Percentiles rank a stretch among this genome's conserved stretches.
These are phyloP conservation scores for Rotaria sp. DNA, from an alignment of 2,888 invertebrate species.

Conservation along the genomic window DNA sequence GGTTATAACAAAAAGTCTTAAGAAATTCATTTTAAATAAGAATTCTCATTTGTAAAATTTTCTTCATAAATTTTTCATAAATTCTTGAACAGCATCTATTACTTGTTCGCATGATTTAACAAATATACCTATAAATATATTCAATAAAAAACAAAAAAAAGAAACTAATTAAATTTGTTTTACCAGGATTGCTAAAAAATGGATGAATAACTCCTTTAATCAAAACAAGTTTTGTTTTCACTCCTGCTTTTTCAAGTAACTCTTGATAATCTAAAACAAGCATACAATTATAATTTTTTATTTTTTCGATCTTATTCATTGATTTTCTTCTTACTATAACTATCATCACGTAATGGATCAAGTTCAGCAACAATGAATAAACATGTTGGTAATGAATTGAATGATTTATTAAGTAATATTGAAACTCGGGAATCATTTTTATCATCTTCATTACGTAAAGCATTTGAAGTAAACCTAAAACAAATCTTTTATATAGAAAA, in stretches of 20 bases:
- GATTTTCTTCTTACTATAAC: constrained; percentile 45
- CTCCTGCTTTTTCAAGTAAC: constrained; percentile 40
- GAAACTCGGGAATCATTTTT: constrained; percentile 44
- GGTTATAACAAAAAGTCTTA: too few relatives aligned
- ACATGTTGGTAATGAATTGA: constrained; percentile 48
- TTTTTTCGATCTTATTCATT: neutral
- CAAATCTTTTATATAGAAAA: neutral
- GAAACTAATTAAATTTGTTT: neutral
- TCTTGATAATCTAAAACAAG: constrained; percentile 41
- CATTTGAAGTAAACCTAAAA: neutral
- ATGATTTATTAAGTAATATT: constrained; percentile 43
- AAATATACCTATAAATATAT: neutral
- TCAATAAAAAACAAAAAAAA: too few relatives aligned
- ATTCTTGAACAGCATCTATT: neutral
- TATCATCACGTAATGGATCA: constrained; percentile 48
- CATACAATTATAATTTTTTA: neutral
- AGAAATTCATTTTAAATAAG: too few relatives aligned
- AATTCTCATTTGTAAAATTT: too few relatives aligned
- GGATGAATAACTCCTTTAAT: constrained; percentile 43
- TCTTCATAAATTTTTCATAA: neutral
- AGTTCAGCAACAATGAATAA: constrained; percentile 43
- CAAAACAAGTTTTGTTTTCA: constrained; percentile 40
- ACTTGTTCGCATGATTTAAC: neutral
- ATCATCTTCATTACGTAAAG: constrained; percentile 5
- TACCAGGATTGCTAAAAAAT: constrained; percentile 40